These are phyloP conservation scores for Latrodectus elegans DNA, from an alignment of 2,888 invertebrate genomes.

Conservation along the genomic window DNA sequence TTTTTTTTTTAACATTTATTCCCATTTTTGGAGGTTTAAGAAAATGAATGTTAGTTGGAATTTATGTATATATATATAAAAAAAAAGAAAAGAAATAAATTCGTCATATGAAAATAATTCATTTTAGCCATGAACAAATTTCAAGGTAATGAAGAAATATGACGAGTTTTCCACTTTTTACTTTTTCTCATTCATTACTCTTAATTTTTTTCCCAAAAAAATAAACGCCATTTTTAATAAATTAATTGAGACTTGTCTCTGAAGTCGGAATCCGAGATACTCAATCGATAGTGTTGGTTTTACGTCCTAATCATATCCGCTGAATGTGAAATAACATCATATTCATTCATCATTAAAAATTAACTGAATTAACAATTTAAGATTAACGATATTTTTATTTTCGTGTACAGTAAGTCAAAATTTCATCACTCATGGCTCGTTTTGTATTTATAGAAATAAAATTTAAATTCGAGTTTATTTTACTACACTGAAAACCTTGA, in stretches of 20 bases:
- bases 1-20: conserved; percentile 8
- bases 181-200: conserved; percentile 62
- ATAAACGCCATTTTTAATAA: conserved; percentile 69
- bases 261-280: conserved; percentile 51
- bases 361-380: too few relatives aligned
- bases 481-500: too few relatives aligned
- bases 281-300: neutral
- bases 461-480: too few relatives aligned
- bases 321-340: too few relatives aligned
- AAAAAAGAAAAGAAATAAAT: conserved; percentile 37
- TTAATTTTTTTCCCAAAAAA: conserved; percentile 49
- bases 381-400: too few relatives aligned
- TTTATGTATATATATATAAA: too few relatives aligned
- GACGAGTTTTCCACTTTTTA: conserved; percentile 24
- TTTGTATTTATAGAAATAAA: too few relatives aligned
- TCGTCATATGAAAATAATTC: conserved; percentile 63
- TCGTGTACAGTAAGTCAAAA: too few relatives aligned
- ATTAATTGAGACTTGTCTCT: conserved; percentile 64
- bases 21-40: conserved; percentile 47
- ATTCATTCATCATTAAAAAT: too few relatives aligned
- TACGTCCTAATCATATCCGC: too few relatives aligned
- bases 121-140: conserved; percentile 66
- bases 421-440: too few relatives aligned
- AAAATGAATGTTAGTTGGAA: conserved; percentile 45
- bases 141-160: conserved; percentile 68